A percentile compares a stretch with the other conserved stretches of the same genome.
Conservation (phyloP, 2,888 invertebrate genomes). For the Melinaea marsaeus region DNA sequence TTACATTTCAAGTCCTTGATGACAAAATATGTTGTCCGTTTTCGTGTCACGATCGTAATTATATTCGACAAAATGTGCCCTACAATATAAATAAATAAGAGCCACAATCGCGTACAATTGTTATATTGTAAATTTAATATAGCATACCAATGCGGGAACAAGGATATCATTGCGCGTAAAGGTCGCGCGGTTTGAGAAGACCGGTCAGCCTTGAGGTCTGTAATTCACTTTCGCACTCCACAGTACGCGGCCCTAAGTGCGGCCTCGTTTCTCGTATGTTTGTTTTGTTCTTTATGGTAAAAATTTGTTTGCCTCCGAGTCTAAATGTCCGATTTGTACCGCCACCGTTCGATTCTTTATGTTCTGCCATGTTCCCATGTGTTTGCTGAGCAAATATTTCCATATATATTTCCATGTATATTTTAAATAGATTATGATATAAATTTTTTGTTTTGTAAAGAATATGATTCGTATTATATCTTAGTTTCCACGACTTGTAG, state of each 20-base stretch:
- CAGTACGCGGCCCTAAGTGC: slow-evolving; percentile 64
- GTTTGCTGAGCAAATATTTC: no score
- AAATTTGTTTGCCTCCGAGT: slow-evolving; percentile 26
- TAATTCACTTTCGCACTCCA: slow-evolving; percentile 72
- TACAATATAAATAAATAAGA: slow-evolving; percentile 10
- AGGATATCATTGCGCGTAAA: slow-evolving; percentile 71
- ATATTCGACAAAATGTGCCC: background rate
- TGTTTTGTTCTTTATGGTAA: slow-evolving; percentile 52
- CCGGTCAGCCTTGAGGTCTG: slow-evolving; percentile 73
- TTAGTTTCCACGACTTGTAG: no score
- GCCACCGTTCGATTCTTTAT: slow-evolving; percentile 9
- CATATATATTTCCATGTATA: no score
- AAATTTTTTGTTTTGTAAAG: no score
- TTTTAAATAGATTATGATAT: no score
- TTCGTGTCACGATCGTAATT: slow-evolving; percentile 1
- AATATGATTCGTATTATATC: no score
- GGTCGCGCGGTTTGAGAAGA: slow-evolving; percentile 74
- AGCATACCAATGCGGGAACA: slow-evolving; percentile 59
- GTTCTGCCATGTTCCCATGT: no score
- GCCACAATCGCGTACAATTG: slow-evolving; percentile 15
- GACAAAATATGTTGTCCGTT: slow-evolving; percentile 8
- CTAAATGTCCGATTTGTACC: slow-evolving; percentile 11
- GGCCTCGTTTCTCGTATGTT: slow-evolving; percentile 69
- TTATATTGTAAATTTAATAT: slow-evolving; percentile 50
- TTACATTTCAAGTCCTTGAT: slow-evolving; percentile 5